phyloP scores from a whole-genome alignment of 2,797 vertebrate genomes.

The Triplophysa yarkandensis region DNA sequence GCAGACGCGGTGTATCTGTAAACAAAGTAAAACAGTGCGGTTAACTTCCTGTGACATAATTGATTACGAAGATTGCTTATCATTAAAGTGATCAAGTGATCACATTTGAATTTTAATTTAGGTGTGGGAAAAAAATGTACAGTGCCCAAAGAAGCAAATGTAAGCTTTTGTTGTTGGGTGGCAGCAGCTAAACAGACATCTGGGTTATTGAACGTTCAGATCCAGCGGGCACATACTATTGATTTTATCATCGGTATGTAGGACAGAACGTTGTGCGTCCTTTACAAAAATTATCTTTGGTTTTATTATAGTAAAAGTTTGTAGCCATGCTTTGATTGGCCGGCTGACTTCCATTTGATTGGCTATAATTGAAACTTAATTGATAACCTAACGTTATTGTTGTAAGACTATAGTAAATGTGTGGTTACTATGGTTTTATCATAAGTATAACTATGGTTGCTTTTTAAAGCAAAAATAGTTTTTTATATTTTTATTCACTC shows the following conservation, averaged over 20 bases:
- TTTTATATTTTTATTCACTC: not conserved
- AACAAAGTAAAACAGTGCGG: not conserved
- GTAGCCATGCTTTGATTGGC: no score
- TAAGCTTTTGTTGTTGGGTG: no score
- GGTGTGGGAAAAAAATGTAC: not conserved
- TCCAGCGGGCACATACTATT: slow-evolving; percentile 36
- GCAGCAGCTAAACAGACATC: slow-evolving; percentile 1
- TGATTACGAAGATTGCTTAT: no score
- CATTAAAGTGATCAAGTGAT: not conserved
- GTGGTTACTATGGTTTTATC: not conserved
- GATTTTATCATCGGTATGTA: slow-evolving; percentile 32
- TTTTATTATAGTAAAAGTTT: not conserved
- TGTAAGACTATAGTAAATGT: not conserved
- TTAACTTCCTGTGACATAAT: not conserved
- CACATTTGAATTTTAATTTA: not conserved
- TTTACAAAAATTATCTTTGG: not conserved
- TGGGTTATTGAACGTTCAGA: slow-evolving; percentile 32
- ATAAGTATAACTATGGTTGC: no score
- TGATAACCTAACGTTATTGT: no score
- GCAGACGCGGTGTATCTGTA: not conserved
- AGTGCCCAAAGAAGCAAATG: not conserved
- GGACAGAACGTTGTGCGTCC: not conserved
- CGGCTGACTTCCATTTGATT: not conserved
- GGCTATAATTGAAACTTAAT: not conserved
- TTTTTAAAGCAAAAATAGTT: no score